Conservation (phyloP, 64 coral and sea anemone species). For the Montipora efflorescens region DNA sequence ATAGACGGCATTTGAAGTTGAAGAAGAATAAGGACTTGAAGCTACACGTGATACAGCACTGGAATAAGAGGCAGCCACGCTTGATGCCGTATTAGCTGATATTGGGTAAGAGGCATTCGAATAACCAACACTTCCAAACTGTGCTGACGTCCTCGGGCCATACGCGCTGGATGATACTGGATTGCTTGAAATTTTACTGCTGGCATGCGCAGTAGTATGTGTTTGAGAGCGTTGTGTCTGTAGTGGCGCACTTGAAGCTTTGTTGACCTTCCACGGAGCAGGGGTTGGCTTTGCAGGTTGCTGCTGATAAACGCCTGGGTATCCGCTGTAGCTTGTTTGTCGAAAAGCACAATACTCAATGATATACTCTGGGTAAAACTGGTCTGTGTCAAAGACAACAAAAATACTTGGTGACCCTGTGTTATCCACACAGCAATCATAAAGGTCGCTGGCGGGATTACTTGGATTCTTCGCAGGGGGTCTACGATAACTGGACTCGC, state of each 20-base stretch:
- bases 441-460: constrained; percentile 19
- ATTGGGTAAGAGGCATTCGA: neutral
- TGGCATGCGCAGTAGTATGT: neutral
- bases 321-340: neutral
- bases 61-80: neutral
- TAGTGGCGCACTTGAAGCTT: neutral
- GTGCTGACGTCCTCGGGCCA: neutral
- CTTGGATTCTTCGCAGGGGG: constrained; percentile 15
- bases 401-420: constrained; percentile 48
- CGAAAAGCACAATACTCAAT: constrained; percentile 58
- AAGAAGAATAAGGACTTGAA: neutral
- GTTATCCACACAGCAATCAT: constrained; percentile 79
- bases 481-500: constrained; percentile 47
- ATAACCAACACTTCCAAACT: neutral
- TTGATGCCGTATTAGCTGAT: neutral
- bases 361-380: constrained; percentile 73
- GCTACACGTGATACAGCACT: neutral
- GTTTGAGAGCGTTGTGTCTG: neutral
- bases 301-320: neutral
- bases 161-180: neutral
- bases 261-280: neutral
- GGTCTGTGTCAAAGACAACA: constrained; percentile 78
- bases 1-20: neutral
- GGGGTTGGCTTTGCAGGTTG: neutral
- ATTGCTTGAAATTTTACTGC: neutral